A percentile compares a stretch with the other conserved stretches of the same genome.
phyloP scores from a whole-genome alignment of 2,797 vertebrate species.

The Sitta carolinensis region DNA sequence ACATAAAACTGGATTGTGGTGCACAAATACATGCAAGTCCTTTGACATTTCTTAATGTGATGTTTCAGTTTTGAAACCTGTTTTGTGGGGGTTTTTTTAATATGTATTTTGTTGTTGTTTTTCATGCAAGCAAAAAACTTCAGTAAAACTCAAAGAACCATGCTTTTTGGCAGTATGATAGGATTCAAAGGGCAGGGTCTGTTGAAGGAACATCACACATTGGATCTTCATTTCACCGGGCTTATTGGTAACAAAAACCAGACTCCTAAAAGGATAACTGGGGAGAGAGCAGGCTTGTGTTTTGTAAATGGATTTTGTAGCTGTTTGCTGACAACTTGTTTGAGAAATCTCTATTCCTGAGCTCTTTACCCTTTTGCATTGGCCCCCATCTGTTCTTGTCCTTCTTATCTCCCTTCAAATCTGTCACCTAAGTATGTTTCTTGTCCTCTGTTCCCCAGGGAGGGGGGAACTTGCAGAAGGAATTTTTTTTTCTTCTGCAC shows the following conservation, averaged over 20 bases:
- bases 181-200: not conserved
- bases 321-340: constrained; percentile 3
- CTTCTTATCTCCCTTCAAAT: not conserved
- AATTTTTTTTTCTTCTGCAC: not conserved
- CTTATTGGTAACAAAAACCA: not conserved
- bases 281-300: not conserved
- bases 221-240: not conserved
- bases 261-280: not conserved
- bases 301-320: not conserved
- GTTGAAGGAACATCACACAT: not conserved
- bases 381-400: not conserved
- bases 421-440: not conserved
- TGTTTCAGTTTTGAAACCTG: not conserved
- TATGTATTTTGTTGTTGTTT: not conserved
- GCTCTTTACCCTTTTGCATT: not conserved
- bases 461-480: not conserved
- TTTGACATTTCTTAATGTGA: not conserved
- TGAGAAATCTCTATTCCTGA: not conserved
- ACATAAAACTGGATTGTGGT: not conserved
- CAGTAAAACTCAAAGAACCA: fast-evolving
- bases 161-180: not conserved
- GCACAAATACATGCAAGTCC: not conserved
- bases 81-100: fast-evolving
- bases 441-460: not conserved
- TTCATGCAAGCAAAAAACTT: not conserved